Conservation (phyloP, 2,888 invertebrate genomes). For the Amaurobius ferox region DNA sequence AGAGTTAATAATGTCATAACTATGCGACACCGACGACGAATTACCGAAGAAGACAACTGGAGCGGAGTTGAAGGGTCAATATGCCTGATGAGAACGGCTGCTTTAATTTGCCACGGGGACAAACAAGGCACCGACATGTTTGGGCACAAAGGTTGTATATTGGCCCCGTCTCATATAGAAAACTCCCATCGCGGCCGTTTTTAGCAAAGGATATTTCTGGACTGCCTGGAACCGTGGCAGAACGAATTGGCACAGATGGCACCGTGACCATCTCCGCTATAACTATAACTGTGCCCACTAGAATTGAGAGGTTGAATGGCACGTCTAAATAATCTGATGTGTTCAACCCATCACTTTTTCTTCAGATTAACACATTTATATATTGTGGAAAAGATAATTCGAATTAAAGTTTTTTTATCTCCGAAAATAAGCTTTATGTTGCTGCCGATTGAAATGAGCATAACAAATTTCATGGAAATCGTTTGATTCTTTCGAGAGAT, state of each 20-base stretch:
- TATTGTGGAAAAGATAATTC: no score
- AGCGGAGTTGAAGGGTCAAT: slow-evolving; percentile 34
- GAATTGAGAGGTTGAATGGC: neutral
- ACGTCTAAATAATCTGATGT: no score
- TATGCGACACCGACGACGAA: slow-evolving; percentile 21
- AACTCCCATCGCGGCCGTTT: neutral
- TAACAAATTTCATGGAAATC: no score
- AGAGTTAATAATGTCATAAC: slow-evolving; percentile 51
- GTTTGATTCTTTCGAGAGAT: no score
- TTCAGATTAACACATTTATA: no score
- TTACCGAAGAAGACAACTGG: slow-evolving; percentile 10
- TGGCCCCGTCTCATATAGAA: slow-evolving; percentile 19
- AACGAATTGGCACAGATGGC: slow-evolving; percentile 4
- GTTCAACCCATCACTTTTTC: no score
- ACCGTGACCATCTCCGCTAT: slow-evolving; percentile 7
- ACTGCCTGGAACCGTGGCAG: neutral
- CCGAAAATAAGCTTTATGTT: no score
- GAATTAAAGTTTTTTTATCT: no score
- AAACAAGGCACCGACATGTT: slow-evolving; percentile 48
- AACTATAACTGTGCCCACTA: neutral
- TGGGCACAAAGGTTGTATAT: slow-evolving; percentile 54
- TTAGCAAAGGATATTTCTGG: slow-evolving; percentile 11
- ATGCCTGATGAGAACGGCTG: slow-evolving; percentile 34
- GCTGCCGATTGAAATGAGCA: no score
- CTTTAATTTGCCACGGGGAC: slow-evolving; percentile 53